These are phyloP conservation scores for Plagodis pulveraria DNA, from an alignment of 2,888 invertebrate species.

Conservation along the genomic window DNA sequence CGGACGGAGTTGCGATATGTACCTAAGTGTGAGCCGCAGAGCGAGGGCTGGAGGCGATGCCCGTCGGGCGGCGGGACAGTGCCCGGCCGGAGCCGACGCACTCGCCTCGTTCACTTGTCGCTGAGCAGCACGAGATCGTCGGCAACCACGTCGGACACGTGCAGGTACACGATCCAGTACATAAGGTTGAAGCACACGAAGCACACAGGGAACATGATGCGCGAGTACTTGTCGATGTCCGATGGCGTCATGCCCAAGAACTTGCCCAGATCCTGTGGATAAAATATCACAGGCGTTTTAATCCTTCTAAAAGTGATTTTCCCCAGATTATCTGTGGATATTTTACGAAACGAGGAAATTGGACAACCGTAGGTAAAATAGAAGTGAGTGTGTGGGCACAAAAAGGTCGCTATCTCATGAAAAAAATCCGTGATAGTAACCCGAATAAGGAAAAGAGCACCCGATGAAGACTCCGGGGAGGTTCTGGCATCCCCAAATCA, in stretches of 20 bases:
- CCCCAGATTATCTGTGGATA: too few species aligned
- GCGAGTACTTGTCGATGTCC: constrained; percentile 98
- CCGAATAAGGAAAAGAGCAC: too few species aligned
- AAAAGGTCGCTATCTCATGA: too few species aligned
- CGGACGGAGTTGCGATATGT: constrained; percentile 15
- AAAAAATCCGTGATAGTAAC: too few species aligned
- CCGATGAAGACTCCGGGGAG: too few species aligned
- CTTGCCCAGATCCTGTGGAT: constrained; percentile 90
- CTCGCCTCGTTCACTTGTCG: constrained; percentile 52
- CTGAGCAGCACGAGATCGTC: constrained; percentile 93
- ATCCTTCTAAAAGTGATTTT: too few species aligned
- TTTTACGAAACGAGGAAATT: too few species aligned
- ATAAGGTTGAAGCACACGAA: constrained; percentile 98
- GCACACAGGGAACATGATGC: constrained; percentile 98
- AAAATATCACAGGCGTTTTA: too few species aligned
- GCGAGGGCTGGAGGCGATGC: not conserved
- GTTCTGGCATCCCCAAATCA: too few species aligned
- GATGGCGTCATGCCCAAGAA: constrained; percentile 95
- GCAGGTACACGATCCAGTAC: constrained; percentile 98
- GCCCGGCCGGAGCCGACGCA: not conserved
- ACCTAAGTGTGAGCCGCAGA: not conserved
- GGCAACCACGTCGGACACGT: constrained; percentile 96
- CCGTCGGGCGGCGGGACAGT: not conserved
- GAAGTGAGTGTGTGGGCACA: too few species aligned
- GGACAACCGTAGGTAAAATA: too few species aligned